These are phyloP conservation scores for Drosophila engyochracea DNA, from an alignment of 2,888 invertebrate genomes.

Conservation along the genomic window DNA sequence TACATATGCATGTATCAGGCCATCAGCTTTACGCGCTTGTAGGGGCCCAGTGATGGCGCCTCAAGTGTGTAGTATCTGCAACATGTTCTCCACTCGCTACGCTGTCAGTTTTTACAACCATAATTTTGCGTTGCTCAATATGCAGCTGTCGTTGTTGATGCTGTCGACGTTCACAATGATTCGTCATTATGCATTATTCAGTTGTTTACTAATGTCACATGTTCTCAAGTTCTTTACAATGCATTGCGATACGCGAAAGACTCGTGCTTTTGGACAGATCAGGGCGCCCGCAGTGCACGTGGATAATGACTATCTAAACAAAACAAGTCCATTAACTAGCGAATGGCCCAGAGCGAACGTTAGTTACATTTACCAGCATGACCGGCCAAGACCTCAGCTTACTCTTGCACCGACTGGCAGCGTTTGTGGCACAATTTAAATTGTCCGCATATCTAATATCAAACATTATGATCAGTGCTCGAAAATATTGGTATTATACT, in stretches of 20 bases:
- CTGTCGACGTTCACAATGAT: constrained; percentile 35
- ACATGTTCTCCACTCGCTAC: constrained; percentile 47
- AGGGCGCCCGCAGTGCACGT: constrained; percentile 28
- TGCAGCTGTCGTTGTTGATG: constrained; percentile 7
- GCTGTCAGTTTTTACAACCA: constrained; percentile 26
- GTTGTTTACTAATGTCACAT: constrained; percentile 62
- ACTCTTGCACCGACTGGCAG: constrained; percentile 9
- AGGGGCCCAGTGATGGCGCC: constrained; percentile 21
- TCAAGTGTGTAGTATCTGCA: constrained; percentile 42
- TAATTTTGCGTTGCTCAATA: constrained; percentile 56
- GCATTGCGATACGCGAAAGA: constrained; percentile 33
- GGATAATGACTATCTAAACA: constrained; percentile 26
- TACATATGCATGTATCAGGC: constrained; percentile 1
- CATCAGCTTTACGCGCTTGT: constrained; percentile 11
- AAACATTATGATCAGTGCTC: not conserved
- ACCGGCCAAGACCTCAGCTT: constrained; percentile 27
- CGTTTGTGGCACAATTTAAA: not conserved
- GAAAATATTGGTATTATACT: not conserved
- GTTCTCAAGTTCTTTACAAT: constrained; percentile 53
- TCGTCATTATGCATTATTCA: constrained; percentile 64
- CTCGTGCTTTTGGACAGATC: constrained; percentile 9
- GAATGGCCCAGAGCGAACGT: constrained; percentile 14
- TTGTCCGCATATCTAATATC: not conserved
- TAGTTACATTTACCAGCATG: constrained; percentile 17
- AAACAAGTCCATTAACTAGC: constrained; percentile 42